A percentile compares a stretch with the other conserved stretches of the same genome.
These are phyloP conservation scores for Haemorhous mexicanus DNA, from an alignment of 2,113 vertebrate species.

Conservation along the genomic window DNA sequence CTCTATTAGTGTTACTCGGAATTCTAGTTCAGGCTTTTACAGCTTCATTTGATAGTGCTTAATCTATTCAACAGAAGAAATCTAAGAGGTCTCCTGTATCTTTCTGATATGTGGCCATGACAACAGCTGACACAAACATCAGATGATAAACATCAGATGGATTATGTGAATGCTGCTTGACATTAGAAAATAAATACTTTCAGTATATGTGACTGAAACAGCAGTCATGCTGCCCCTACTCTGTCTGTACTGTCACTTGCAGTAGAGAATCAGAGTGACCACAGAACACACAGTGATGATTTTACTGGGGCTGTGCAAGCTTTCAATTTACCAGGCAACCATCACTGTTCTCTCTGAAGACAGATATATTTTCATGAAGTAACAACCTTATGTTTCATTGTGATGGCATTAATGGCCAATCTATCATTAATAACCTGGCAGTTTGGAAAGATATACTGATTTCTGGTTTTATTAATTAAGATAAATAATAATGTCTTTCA, in stretches of 20 bases:
- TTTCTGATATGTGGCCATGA: neutral
- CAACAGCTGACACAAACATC: neutral
- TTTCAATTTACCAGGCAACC: fast-evolving
- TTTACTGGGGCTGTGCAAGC: neutral
- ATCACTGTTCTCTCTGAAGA: neutral
- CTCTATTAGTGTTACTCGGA: neutral
- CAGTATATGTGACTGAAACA: neutral
- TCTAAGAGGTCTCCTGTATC: neutral
- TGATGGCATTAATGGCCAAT: neutral
- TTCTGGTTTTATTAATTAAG: neutral
- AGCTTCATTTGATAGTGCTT: neutral
- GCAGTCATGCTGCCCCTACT: neutral
- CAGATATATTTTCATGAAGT: neutral
- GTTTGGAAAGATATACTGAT: neutral
- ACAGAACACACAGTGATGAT: neutral
- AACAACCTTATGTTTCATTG: neutral
- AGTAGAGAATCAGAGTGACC: neutral
- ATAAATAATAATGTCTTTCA: neutral
- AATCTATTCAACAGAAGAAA: neutral
- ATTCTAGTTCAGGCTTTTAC: neutral
- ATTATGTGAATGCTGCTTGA: neutral
- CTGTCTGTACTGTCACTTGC: neutral
- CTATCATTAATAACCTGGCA: neutral
- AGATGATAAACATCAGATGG: neutral
- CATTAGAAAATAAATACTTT: neutral